Evolutionary conservation across 1,140 invertebrate species (phyloP), one percentile per base, ranked within the genome.

Genomic region (Anthonomus grandis): DNA sequence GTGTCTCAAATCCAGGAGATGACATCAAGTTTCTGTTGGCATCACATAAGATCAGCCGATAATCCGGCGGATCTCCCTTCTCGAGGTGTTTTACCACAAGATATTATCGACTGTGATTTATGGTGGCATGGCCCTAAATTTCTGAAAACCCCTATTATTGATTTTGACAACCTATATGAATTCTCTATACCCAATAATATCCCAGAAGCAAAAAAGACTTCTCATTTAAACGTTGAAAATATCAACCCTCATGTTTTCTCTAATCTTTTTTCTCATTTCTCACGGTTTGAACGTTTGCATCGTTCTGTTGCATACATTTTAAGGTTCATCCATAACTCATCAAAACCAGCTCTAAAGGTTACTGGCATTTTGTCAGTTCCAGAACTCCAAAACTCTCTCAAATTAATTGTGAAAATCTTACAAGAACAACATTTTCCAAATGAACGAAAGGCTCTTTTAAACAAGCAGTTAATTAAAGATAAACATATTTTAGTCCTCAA

Each of bases 51-150:
- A 8, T 38, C 63, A 1, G 5, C 0, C 1, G 15, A 64, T 6
- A 72, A 72, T 38, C 70, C 66, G 0, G 69, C 68, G 3, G 69
- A 71, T 44, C 44, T 64, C 6, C 62, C 62, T 8, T 66, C 68
- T 6, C 24, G 67, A 13, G 68, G 66, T 6, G 9, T 65, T 1
- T 23, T 36, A 9, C 60, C 65, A 17, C 8, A n/a, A 3, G 21
- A 49, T 8, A 38, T 75, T 2, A 48, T 58, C 10, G 49, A 63
- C 9, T 34, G 42, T 22, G 31, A 60, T 3, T 13, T 70, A 31
- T 74, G 72, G 72, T 74, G 25, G 18, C 8, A 25, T n/a, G 50
- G 57, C 2, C 57, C 52, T 10, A 12, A 42, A 21, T 57, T 49
- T 44, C 37, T 57, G 38, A 22, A 24, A 18, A 21, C 4, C 22